These are phyloP conservation scores for Procambarus clarkii DNA, from an alignment of 1,140 invertebrate species.

Conservation along the genomic window DNA sequence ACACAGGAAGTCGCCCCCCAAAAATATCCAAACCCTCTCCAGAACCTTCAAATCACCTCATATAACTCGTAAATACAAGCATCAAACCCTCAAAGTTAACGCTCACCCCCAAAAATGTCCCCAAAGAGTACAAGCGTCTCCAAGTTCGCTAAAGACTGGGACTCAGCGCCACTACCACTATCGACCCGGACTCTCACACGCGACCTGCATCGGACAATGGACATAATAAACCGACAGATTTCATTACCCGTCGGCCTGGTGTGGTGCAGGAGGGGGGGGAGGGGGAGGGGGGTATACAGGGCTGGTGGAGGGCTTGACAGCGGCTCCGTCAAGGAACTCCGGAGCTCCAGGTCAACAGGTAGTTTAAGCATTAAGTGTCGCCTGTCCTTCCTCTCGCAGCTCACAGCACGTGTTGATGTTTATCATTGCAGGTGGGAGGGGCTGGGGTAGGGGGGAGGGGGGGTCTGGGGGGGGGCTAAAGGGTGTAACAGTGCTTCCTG, in stretches of 20 bases:
- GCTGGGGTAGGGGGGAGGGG: background rate
- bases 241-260: constrained; percentile 42
- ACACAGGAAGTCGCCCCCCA: too few species aligned
- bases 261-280: background rate
- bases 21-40: too few species aligned
- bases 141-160: background rate
- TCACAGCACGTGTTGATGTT: background rate
- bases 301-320: background rate
- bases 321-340: background rate
- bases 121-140: too few species aligned
- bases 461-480: background rate
- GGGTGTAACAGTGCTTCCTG: too few species aligned
- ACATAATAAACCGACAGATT: constrained; percentile 64
- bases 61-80: too few species aligned
- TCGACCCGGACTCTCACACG: constrained; percentile 29
- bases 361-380: background rate
- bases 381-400: background rate
- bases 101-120: too few species aligned
- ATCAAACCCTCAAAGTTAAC: too few species aligned
- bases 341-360: background rate
- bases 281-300: too few species aligned
- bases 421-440: background rate
- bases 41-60: too few species aligned
- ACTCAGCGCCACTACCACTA: background rate
- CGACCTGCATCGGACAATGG: constrained; percentile 50